Conservation (phyloP, 2,797 vertebrate species). For the Pelobates cultripes region DNA sequence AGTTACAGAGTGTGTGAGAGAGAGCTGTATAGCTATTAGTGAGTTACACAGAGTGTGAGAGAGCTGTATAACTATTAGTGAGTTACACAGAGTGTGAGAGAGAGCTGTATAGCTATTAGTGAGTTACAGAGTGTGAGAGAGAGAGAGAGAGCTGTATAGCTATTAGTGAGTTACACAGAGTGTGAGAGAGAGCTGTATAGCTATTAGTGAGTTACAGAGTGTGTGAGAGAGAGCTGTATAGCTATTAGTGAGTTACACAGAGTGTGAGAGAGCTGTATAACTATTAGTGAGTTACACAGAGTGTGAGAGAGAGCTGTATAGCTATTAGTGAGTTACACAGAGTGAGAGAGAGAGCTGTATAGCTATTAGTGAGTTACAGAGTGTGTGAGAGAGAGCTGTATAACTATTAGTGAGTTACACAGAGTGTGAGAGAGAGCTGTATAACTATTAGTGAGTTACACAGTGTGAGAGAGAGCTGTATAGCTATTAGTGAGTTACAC, state of each 20-base stretch:
- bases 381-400: neutral
- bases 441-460: too few species aligned
- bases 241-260: neutral
- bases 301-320: too few species aligned
- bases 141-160: neutral
- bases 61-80: neutral
- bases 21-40: neutral
- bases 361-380: too few species aligned
- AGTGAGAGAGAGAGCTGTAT: too few species aligned
- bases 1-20: neutral
- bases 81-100: neutral
- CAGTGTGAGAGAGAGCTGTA: too few species aligned
- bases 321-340: neutral
- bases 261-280: neutral
- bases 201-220: neutral
- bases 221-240: neutral
- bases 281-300: too few species aligned
- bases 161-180: neutral
- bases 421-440: too few species aligned
- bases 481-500: too few species aligned
- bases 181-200: neutral
- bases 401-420: too few species aligned
- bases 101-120: neutral
- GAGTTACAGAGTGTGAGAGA: neutral
- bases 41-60: too few species aligned